phyloP scores from a whole-genome alignment of 2,888 invertebrate genomes.

The Phrixothrix hirtus region DNA sequence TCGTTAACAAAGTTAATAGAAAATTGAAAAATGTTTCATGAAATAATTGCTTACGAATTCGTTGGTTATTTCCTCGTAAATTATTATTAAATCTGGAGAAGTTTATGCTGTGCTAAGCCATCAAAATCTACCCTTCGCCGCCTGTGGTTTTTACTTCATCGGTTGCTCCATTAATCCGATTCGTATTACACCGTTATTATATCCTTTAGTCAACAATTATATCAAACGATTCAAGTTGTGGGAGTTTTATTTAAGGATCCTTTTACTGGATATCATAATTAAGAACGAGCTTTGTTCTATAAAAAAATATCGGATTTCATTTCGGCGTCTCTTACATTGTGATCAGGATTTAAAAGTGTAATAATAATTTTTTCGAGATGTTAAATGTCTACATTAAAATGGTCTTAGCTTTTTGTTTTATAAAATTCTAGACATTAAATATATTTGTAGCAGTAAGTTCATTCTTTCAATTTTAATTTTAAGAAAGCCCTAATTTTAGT shows the following conservation, averaged over 20 bases:
- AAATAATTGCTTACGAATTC: constrained; percentile 15
- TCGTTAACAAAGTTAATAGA: too few relatives aligned
- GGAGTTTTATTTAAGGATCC: constrained; percentile 42
- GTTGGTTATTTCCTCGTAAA: constrained; percentile 12
- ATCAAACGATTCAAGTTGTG: constrained; percentile 36
- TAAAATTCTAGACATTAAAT: too few relatives aligned
- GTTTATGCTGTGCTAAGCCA: too few relatives aligned
- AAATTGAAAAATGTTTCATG: constrained; percentile 12
- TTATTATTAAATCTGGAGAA: too few relatives aligned
- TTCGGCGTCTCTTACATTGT: too few relatives aligned
- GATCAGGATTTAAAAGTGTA: too few relatives aligned
- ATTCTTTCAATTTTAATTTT: too few relatives aligned
- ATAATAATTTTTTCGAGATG: too few relatives aligned
- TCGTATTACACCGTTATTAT: constrained; percentile 35
- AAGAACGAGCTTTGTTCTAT: constrained; percentile 27
- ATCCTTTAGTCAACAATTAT: constrained; percentile 34
- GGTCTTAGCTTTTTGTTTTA: too few relatives aligned
- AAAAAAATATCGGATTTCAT: constrained; percentile 35
- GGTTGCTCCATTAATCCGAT: constrained; percentile 27
- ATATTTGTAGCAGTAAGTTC: too few relatives aligned
- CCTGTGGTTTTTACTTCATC: constrained; percentile 15
- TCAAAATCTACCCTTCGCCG: constrained; percentile 18
- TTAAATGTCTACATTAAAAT: too few relatives aligned
- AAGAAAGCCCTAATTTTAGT: too few relatives aligned
- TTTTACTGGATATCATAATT: constrained; percentile 34